Base-by-base conservation (phyloP, 2,113 vertebrate species). In the Ciconia boyciana region DNA sequence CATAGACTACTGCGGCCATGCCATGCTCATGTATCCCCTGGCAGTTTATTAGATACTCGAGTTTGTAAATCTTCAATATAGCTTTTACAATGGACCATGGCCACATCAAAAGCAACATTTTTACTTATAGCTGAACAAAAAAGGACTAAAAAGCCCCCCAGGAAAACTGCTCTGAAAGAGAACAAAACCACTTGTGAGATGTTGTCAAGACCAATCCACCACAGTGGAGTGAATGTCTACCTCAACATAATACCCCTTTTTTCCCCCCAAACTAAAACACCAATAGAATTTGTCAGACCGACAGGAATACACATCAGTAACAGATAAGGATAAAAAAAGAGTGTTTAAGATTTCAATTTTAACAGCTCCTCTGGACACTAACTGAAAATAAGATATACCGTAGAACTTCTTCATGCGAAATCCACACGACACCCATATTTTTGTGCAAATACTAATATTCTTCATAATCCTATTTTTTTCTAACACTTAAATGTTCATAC, bases 91-190 rank as follows among this genome's bases (percentile, higher is more conserved):
- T 64, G 51, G 49, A 49, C 26, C 10, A 31, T 2, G 7, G 14
- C 32, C 52, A 90, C 36, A 82, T 55, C 34, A 75, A 94, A 95
- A 90, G 6, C 49, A 87, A 43, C 7, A 14, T 87, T 74, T 57
- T 57, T 31, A 62, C 36, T 86, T 82, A 43, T 0, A 66, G 19
- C 9, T 84, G 60, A 91, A 90, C 34, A 74, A 65, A 83, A 72
- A 58, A n/a, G 7, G 26, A 83, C 75, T 72, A 79, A 74, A 90
- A 81, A 65, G 18, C 24, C 4, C 8, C 21, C 10, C 11, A 13
- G 16, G 46, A 93, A 89, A 75, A 71, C 20, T 57, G n/a, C 60
- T 92, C 89, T 82, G 54, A 71, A 80, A 85, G 46, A 75, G 44
- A 92, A 92, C n/a, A 87, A 92, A 83, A 64, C 22, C 0, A 1